These are phyloP conservation scores for Ailuropoda melanoleuca DNA, from an alignment of 2,113 vertebrate genomes.

Conservation along the genomic window DNA sequence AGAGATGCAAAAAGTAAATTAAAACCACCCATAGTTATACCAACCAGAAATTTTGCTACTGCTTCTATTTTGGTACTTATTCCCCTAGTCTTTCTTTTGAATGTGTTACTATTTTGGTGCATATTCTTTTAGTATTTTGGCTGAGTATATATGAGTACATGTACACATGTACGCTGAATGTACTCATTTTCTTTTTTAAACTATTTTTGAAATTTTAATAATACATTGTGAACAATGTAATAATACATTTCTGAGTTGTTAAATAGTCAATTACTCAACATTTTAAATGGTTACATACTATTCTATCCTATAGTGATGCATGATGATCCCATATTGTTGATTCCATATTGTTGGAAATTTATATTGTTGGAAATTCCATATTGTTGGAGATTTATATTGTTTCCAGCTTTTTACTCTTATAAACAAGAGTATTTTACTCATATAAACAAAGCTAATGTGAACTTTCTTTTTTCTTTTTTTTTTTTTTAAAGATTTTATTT, in stretches of 20 bases:
- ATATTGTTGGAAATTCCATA: not conserved
- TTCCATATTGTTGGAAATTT: not conserved
- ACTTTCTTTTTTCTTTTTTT: no score
- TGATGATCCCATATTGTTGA: not conserved
- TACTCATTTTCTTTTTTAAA: not conserved
- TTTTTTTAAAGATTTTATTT: no score
- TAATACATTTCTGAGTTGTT: not conserved
- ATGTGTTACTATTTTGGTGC: not conserved
- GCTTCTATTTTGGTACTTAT: not conserved
- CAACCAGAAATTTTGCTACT: not conserved
- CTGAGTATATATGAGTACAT: not conserved
- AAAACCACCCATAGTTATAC: constrained; percentile 28
- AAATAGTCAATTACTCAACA: not conserved
- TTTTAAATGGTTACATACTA: not conserved
- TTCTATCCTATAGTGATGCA: not conserved
- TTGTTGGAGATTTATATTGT: not conserved
- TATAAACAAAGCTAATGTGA: not conserved
- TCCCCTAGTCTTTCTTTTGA: not conserved
- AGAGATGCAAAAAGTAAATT: not conserved
- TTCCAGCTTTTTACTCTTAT: not conserved
- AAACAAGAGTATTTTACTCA: not conserved
- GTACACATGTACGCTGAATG: not conserved
- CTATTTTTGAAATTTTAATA: constrained; percentile 1
- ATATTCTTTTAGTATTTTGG: not conserved
- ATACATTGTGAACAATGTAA: not conserved